These are phyloP conservation scores for Lycia hirtaria DNA, from an alignment of 2,888 invertebrate genomes.

Conservation along the genomic window DNA sequence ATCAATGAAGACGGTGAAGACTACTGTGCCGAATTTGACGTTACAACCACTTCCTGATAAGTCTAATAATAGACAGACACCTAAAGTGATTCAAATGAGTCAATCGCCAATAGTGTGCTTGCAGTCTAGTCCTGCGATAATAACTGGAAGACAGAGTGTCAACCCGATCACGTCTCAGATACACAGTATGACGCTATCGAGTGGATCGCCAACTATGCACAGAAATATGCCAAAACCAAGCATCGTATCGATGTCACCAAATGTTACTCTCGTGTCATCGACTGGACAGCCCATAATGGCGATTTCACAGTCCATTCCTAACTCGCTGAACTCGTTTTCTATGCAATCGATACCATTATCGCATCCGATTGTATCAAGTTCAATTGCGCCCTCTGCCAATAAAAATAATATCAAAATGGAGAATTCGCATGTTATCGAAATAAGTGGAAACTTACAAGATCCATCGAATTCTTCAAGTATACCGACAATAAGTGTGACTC, in stretches of 20 bases:
- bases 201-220: constrained; percentile 67
- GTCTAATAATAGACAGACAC: constrained; percentile 70
- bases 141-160: constrained; percentile 72
- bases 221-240: constrained; percentile 68
- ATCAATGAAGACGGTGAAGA: constrained; percentile 72
- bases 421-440: constrained; percentile 79
- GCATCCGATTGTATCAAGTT: constrained; percentile 80
- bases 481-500: constrained; percentile 80
- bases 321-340: constrained; percentile 67
- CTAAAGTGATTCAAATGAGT: constrained; percentile 80
- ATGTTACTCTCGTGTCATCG: constrained; percentile 77
- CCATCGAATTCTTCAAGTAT: constrained; percentile 64
- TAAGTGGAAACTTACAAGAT: constrained; percentile 78
- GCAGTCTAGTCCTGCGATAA: constrained; percentile 65
- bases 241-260: constrained; percentile 75
- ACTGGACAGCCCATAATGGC: constrained; percentile 81
- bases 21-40: constrained; percentile 76
- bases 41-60: constrained; percentile 80
- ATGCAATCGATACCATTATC: constrained; percentile 79
- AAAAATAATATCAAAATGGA: constrained; percentile 75
- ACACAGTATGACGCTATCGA: constrained; percentile 74
- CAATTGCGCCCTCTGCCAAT: constrained; percentile 71
- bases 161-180: constrained; percentile 82
- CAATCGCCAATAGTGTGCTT: constrained; percentile 63
- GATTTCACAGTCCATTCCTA: constrained; percentile 76